Conservation (phyloP, 1,140 invertebrate genomes). For the Drosophila ananassae region DNA sequence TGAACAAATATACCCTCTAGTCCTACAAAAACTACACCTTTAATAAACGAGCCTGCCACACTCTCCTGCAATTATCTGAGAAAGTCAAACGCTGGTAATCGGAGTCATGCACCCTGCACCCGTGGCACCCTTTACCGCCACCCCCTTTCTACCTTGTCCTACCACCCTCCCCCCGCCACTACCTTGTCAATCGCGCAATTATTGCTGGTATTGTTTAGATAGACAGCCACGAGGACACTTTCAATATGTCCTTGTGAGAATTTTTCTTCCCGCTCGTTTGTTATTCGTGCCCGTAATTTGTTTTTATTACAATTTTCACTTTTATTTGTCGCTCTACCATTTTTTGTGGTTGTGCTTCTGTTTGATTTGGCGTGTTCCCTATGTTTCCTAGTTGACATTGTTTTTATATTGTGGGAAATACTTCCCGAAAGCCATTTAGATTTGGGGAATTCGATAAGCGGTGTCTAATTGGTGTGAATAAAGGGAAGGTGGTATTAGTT, state of each 20-base stretch:
- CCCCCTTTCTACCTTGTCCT: neutral
- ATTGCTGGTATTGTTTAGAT: conserved; percentile 75
- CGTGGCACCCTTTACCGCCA: conserved; percentile 31
- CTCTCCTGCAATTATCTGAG: conserved; percentile 41
- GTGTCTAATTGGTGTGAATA: conserved; percentile 44
- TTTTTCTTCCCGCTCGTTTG: conserved; percentile 24
- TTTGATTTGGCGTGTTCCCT: conserved; percentile 56
- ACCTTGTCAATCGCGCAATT: conserved; percentile 76
- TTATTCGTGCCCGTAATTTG: conserved; percentile 69
- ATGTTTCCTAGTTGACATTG: conserved; percentile 39
- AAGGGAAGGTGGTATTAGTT: neutral
- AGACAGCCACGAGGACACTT: conserved; percentile 62
- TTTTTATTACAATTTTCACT: conserved; percentile 81
- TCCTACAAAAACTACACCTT: neutral
- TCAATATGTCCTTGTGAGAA: conserved; percentile 65
- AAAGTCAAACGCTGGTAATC: conserved; percentile 76
- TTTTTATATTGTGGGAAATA: conserved; percentile 44
- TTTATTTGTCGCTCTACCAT: conserved; percentile 23
- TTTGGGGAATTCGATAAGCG: conserved; percentile 24
- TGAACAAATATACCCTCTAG: neutral
- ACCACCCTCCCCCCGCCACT: no score
- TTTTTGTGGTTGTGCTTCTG: conserved; percentile 26
- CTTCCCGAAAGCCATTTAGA: conserved; percentile 43
- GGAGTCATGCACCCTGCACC: conserved; percentile 54
- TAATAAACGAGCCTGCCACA: conserved; percentile 33